A percentile compares a stretch with the other conserved stretches of the same genome.
Conservation (phyloP, 2,797 vertebrate species). For the Eremophila alpestris region DNA sequence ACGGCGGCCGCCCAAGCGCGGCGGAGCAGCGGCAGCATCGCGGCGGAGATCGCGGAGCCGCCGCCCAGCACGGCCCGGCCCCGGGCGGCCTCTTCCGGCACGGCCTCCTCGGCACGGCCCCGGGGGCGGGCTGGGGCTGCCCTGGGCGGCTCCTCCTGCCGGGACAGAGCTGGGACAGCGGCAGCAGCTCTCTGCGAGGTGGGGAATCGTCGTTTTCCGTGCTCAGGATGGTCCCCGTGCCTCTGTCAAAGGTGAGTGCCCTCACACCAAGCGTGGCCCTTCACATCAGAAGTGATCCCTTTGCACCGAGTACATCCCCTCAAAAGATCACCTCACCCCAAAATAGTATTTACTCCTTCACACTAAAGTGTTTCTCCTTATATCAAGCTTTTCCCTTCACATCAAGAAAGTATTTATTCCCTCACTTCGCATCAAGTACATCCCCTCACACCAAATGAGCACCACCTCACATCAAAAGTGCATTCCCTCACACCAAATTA, state of each 20-base stretch:
- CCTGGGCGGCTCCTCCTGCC: rapidly evolving
- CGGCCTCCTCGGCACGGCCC: not conserved
- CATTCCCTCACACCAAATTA: rapidly evolving
- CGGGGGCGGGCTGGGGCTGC: rapidly evolving
- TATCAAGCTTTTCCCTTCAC: too few relatives aligned
- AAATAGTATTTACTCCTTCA: not conserved
- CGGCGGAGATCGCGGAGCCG: not conserved
- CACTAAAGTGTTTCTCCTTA: too few relatives aligned
- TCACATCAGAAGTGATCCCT: rapidly evolving
- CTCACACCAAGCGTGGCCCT: rapidly evolving
- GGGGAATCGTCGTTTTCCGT: rapidly evolving
- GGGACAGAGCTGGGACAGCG: rapidly evolving
- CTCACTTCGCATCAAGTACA: rapidly evolving
- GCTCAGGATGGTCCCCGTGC: rapidly evolving
- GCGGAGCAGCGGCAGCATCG: slow-evolving; percentile 7
- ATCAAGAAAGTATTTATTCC: too few relatives aligned
- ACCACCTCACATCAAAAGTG: not conserved
- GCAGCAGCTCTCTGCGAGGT: rapidly evolving
- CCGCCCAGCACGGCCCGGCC: not conserved
- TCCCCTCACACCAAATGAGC: too few relatives aligned
- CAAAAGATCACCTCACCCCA: not conserved
- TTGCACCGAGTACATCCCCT: rapidly evolving
- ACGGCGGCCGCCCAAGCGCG: not conserved
- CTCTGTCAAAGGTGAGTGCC: rapidly evolving
- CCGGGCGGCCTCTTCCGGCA: not conserved